Conservation (phyloP, 2,888 invertebrate species). For the Ypsolopha sequella region DNA sequence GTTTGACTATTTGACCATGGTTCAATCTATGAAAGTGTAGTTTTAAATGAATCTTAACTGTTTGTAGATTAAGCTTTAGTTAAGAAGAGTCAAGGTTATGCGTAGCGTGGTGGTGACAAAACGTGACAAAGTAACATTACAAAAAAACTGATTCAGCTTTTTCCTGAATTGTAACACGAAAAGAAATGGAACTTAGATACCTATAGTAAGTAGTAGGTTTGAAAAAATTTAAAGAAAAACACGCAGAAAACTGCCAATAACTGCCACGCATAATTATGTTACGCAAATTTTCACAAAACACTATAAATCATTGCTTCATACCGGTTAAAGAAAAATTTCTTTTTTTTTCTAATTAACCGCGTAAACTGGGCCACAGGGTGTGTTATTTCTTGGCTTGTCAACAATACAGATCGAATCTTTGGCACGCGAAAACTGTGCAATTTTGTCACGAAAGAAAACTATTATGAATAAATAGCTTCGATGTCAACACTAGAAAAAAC, state of each 20-base stretch:
- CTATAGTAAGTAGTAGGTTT: no score
- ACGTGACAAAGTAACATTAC: no score
- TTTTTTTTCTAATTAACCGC: constrained; percentile 9
- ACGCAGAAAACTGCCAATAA: background rate
- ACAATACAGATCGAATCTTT: constrained; percentile 21
- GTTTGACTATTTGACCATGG: no score
- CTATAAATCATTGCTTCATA: background rate
- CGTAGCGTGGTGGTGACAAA: no score
- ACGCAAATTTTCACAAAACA: background rate
- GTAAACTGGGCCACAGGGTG: background rate
- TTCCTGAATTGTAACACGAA: no score
- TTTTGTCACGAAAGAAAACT: constrained; percentile 24
- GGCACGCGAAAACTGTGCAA: constrained; percentile 26
- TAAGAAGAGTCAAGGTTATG: no score
- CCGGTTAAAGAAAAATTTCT: background rate
- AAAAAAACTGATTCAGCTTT: no score
- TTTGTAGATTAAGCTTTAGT: no score
- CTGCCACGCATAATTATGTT: background rate
- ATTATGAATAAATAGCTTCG: background rate
- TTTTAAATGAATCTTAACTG: no score
- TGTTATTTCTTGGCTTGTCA: constrained; percentile 15
- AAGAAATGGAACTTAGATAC: no score
- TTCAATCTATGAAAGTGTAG: no score
- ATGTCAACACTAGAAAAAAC: background rate
- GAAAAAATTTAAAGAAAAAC: background rate